A percentile compares a stretch with the other conserved stretches of the same genome.
Conservation (phyloP, 2,113 vertebrate genomes). For the Micronisus gabar region DNA sequence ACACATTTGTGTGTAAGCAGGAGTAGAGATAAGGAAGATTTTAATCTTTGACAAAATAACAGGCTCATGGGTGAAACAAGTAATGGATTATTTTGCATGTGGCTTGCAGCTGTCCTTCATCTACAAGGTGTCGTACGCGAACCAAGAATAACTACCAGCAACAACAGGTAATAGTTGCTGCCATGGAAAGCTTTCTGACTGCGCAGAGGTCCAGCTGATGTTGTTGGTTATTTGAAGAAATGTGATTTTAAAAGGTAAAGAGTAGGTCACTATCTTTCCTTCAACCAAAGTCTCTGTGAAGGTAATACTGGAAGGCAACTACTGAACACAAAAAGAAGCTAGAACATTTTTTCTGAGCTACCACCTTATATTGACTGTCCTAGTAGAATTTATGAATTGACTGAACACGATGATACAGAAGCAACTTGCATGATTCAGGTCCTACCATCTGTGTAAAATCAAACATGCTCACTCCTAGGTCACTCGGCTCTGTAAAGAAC, state of each 20-base stretch:
- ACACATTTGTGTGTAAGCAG: background rate
- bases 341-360: background rate
- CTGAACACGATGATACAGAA: background rate
- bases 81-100: background rate
- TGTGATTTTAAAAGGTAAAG: background rate
- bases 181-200: background rate
- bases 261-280: background rate
- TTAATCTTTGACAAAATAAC: background rate
- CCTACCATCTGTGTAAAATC: background rate
- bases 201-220: background rate
- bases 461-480: background rate
- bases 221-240: background rate
- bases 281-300: background rate
- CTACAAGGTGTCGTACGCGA: background rate
- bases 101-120: background rate
- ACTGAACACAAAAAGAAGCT: background rate
- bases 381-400: background rate
- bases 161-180: background rate
- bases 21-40: background rate
- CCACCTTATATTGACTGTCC: background rate
- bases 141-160: background rate
- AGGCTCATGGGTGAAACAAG: background rate
- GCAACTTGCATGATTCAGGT: background rate
- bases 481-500: background rate
- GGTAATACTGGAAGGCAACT: background rate